Evolutionary conservation across 2,888 invertebrate genomes (phyloP).

Genomic region (Epinotia ramella): DNA sequence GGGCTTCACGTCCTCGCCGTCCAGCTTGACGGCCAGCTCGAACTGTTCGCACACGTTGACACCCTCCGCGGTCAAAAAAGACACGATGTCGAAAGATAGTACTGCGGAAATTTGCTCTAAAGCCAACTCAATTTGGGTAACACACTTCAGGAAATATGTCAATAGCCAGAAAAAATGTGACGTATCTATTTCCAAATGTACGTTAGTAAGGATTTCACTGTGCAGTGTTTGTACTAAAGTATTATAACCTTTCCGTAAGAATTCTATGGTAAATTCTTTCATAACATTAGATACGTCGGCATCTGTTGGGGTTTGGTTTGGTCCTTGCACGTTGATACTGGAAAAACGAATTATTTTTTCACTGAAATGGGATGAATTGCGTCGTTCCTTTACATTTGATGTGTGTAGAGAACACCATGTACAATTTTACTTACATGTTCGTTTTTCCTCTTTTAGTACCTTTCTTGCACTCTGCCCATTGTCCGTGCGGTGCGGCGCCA

Average conservation of each 20-base stretch:
- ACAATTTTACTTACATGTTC: constrained; percentile 80
- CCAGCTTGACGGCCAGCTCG: constrained; percentile 86
- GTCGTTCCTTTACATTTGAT: constrained; percentile 11
- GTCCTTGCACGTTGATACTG: constrained; percentile 89
- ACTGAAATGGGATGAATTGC: constrained; percentile 1
- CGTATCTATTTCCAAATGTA: constrained; percentile 87
- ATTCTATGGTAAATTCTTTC: constrained; percentile 93
- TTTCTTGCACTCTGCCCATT: constrained; percentile 88
- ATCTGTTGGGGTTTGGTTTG: constrained; percentile 89
- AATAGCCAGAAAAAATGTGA: constrained; percentile 93
- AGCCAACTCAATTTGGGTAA: constrained; percentile 90
- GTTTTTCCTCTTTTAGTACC: constrained; percentile 89
- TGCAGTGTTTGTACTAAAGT: constrained; percentile 88
- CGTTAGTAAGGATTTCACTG: constrained; percentile 85
- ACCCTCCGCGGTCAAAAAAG: constrained; percentile 90
- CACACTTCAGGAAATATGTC: constrained; percentile 92
- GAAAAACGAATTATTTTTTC: constrained; percentile 43
- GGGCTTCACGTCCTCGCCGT: constrained; percentile 87
- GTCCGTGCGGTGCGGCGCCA: constrained; percentile 52
- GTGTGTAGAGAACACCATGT: background rate
- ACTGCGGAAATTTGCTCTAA: constrained; percentile 88
- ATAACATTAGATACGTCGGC: constrained; percentile 90
- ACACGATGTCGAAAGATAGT: constrained; percentile 88
- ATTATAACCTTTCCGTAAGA: constrained; percentile 90
- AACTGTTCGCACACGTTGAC: constrained; percentile 90